Conservation (phyloP, 2,888 invertebrate species). For the Pterostichus madidus region DNA sequence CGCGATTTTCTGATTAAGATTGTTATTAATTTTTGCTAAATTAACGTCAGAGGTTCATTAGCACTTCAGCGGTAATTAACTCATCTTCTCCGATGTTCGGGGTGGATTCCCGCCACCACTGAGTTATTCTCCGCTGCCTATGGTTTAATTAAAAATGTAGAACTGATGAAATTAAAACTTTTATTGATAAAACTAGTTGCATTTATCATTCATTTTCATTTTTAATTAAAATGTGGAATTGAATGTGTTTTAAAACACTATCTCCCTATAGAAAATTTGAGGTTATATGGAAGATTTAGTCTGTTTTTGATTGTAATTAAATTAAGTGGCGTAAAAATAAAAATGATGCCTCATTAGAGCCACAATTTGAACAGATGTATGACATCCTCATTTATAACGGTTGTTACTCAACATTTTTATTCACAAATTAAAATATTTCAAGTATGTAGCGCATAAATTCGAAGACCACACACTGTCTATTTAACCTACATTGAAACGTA, state of each 20-base stretch:
- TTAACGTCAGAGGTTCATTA: slow-evolving; percentile 39
- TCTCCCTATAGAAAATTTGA: background rate
- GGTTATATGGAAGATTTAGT: background rate
- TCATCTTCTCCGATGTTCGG: background rate
- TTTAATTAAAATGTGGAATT: slow-evolving; percentile 3
- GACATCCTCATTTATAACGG: background rate
- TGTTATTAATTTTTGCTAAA: slow-evolving; percentile 50
- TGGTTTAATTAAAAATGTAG: slow-evolving; percentile 30
- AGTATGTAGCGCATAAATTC: background rate
- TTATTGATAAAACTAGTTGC: slow-evolving; percentile 16
- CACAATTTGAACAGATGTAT: background rate
- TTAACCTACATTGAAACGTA: background rate
- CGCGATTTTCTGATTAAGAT: slow-evolving; percentile 39
- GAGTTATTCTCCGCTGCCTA: background rate
- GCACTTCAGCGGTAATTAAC: slow-evolving; percentile 45
- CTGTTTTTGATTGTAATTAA: background rate
- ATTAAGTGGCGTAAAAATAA: background rate
- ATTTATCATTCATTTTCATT: slow-evolving; percentile 22
- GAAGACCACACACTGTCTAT: background rate
- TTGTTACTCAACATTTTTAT: slow-evolving; percentile 6
- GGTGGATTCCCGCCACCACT: background rate
- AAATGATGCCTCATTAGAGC: background rate
- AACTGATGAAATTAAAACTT: slow-evolving; percentile 35
- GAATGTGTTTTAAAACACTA: background rate
- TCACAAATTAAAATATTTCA: background rate